phyloP scores from a whole-genome alignment of 2,888 invertebrate genomes.

The Melieria picta region DNA sequence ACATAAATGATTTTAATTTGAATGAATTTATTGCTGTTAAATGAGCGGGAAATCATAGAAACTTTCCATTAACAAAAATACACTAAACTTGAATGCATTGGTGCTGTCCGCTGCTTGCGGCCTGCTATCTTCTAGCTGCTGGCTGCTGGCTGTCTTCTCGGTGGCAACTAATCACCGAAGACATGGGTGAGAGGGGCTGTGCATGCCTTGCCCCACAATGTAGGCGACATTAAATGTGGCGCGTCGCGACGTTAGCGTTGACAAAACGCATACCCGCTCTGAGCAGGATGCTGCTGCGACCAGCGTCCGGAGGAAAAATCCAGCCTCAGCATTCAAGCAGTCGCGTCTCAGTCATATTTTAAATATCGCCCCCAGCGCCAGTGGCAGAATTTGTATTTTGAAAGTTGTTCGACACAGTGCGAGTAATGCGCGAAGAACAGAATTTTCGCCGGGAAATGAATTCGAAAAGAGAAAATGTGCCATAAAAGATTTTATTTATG shows the following conservation, averaged over 20 bases:
- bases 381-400: no score
- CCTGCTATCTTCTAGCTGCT: not conserved
- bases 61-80: slow-evolving; percentile 17
- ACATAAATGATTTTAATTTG: not conserved
- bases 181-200: not conserved
- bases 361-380: no score
- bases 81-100: slow-evolving; percentile 18
- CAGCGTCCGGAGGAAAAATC: no score
- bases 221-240: no score
- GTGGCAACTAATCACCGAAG: not conserved
- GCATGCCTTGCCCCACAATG: no score
- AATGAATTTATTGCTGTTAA: not conserved
- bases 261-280: slow-evolving; percentile 28
- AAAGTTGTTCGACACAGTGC: no score
- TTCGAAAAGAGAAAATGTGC: not conserved
- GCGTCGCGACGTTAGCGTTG: slow-evolving; percentile 3
- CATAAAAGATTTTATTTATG: slow-evolving; percentile 33
- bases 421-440: not conserved
- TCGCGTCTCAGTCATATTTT: no score
- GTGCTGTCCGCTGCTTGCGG: not conserved
- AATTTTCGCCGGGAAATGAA: not conserved
- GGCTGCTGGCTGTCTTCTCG: not conserved
- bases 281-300: not conserved
- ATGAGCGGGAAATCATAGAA: not conserved
- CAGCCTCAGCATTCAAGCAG: no score